phyloP scores from a whole-genome alignment of 1,140 invertebrate species.

The Bombyx mandarina region DNA sequence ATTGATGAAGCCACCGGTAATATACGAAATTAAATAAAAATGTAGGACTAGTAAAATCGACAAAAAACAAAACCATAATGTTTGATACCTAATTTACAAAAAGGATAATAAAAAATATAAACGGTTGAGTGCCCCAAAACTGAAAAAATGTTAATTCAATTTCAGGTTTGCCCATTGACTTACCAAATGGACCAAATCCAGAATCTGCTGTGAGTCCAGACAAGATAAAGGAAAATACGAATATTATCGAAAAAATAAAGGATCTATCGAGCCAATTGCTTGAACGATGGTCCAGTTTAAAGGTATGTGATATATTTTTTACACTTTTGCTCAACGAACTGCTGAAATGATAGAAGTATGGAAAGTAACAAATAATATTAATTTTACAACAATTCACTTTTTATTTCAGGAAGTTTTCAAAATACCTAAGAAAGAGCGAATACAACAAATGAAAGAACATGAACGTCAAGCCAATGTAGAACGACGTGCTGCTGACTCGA shows the following conservation, averaged over 20 bases:
- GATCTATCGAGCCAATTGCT: conserved; percentile 78
- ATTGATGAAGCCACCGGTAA: conserved; percentile 61
- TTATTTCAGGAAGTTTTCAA: conserved; percentile 79
- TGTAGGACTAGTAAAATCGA: too few relatives aligned
- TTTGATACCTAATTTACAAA: not conserved
- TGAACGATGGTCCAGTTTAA: conserved; percentile 83
- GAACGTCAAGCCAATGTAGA: conserved; percentile 84
- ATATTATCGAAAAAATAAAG: conserved; percentile 57
- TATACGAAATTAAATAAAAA: conserved; percentile 4
- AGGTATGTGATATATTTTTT: conserved; percentile 71
- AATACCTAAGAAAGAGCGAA: conserved; percentile 95
- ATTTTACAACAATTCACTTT: not conserved
- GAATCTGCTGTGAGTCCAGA: conserved; percentile 29
- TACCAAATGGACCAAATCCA: conserved; percentile 22
- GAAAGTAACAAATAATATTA: not conserved
- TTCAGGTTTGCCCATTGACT: conserved; percentile 47
- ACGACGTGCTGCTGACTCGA: conserved; percentile 52
- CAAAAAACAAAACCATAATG: too few relatives aligned
- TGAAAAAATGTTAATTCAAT: not conserved
- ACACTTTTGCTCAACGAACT: not conserved
- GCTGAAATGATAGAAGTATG: not conserved
- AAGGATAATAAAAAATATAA: not conserved
- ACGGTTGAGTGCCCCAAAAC: not conserved
- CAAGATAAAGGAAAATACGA: conserved; percentile 39
- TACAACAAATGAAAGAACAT: conserved; percentile 94